Base-by-base conservation (phyloP, 2,888 invertebrate species). In the Brenthis ino region DNA sequence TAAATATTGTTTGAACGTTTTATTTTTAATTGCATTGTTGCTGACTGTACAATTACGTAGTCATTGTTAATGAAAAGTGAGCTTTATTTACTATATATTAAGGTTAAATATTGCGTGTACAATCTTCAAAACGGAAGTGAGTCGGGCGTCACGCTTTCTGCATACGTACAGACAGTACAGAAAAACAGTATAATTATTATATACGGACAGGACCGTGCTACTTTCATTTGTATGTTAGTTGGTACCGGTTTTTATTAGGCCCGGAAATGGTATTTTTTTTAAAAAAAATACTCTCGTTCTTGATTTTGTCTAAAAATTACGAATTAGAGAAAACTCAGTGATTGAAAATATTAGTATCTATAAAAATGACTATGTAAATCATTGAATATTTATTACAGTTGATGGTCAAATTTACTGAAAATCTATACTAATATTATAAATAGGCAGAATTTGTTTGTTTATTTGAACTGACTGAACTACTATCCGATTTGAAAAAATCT, bases 131-230 rank as follows among this genome's bases (percentile, higher is more conserved):
- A 77, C 81, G 81, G 81, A 81, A 80, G 79, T 80, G 75, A 76
- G 77, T 74, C 77, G 76, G 71, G 67, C 80, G 84, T 86, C 81
- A 87, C 87, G 87, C 87, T 87, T 87, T 87, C 87, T 87, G 87
- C 85, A 66, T 77, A 77, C 80, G 80, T 81, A 84, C 82, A 74
- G 77, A 78, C 79, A 63, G 63, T 63, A 63, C 53, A 80, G 80
- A 80, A 82, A 79, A 81, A 80, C 78, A 71, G 74, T 75, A 76
- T 79, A 82, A 82, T 82, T 81, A 82, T 79, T 80, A 79, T 79
- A 79, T 80, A 79, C 82, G 80, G 79, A 81, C 80, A 79, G 79
- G 79, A 81, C 75, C 75, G 82, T 70, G 75, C 82, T 80, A 80
- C 83, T 83, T 83, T 83, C 83, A 76, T 82, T 81, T 77, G 76